Percentiles rank a stretch among this genome's conserved stretches.
phyloP scores from a whole-genome alignment of 2,797 vertebrate species.

The Alca torda region DNA sequence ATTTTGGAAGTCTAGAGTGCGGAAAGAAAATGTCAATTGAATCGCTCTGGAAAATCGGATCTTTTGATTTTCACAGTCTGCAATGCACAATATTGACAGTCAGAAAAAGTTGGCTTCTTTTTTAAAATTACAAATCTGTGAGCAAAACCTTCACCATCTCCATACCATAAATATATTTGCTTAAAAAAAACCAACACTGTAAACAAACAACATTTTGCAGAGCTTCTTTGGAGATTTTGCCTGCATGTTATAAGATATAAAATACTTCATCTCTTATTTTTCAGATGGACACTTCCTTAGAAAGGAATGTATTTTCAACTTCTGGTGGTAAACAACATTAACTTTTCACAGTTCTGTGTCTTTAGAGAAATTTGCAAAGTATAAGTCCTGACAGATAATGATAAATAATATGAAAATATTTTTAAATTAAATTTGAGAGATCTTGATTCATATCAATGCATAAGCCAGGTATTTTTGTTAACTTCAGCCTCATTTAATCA shows the following conservation, averaged over 20 bases:
- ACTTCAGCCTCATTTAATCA: neutral
- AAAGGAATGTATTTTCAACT: neutral
- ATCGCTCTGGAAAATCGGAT: slow-evolving; percentile 32
- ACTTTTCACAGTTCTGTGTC: neutral
- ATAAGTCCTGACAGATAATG: neutral
- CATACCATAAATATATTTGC: slow-evolving; percentile 29
- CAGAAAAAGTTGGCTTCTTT: slow-evolving; percentile 38
- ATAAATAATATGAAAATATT: neutral
- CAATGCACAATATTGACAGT: slow-evolving; percentile 34
- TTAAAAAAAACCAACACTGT: neutral
- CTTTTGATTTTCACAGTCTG: slow-evolving; percentile 58
- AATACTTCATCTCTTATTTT: neutral
- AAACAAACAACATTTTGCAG: slow-evolving; percentile 17
- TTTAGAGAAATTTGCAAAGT: neutral
- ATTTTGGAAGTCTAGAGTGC: slow-evolving; percentile 68
- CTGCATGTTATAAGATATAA: neutral
- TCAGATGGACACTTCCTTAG: neutral
- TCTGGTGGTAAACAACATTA: neutral
- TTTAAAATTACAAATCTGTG: slow-evolving; percentile 41
- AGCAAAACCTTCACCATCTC: slow-evolving; percentile 21
- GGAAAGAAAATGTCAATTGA: slow-evolving; percentile 62
- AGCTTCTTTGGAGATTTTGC: neutral
- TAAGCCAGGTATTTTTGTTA: neutral
- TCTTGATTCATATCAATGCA: neutral
- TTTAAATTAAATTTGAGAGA: neutral